Base-by-base conservation (phyloP, 2,113 vertebrate genomes). In the Malurus melanocephalus region DNA sequence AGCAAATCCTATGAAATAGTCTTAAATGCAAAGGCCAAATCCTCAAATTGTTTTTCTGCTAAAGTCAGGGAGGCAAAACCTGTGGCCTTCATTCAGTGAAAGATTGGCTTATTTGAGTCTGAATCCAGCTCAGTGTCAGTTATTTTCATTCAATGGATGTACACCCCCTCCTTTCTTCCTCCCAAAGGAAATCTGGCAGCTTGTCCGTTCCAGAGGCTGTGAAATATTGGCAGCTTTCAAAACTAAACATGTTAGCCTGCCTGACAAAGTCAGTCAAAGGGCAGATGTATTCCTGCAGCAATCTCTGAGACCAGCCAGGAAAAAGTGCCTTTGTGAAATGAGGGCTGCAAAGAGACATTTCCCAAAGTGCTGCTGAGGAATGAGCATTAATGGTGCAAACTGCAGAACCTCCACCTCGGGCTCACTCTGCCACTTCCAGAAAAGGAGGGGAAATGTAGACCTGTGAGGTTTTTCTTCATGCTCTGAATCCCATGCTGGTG, bases 191-290 rank as follows among this genome's bases (percentile, higher is more conserved):
- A 88, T 84, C 52, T 82, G 90, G 40, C 81, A 77, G 79, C 84
- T 83, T 51, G n/a, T 81, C 74, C 90, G 24, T 87, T 95, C 60
- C 87, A 82, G 43, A 60, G 75, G 72, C 65, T 68, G 52, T 81
- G 80, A 87, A 93, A 74, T 94, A 90, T 80, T 74, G 88, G 46
- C 85, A 93, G 45, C 28, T 90, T 95, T 94, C 67, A 87, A 92
- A 94, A 80, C 51, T 49, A 79, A 85, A 71, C 52, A 30, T 57
- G 46, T 87, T 77, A 87, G 43, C 53, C 60, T 83, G 72, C 87
- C 85, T 85, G 88, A 87, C 77, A 88, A 11, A 74, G 59, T 81
- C 73, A 69, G 66, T 90, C 88, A 87, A 72, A 88, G 84, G 67
- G 67, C 40, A 71, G 72, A 7, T 1, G 0, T 6, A 3, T 60